Conservation (phyloP, 2,888 invertebrate species). For the Agonopterix alstromeriana region DNA sequence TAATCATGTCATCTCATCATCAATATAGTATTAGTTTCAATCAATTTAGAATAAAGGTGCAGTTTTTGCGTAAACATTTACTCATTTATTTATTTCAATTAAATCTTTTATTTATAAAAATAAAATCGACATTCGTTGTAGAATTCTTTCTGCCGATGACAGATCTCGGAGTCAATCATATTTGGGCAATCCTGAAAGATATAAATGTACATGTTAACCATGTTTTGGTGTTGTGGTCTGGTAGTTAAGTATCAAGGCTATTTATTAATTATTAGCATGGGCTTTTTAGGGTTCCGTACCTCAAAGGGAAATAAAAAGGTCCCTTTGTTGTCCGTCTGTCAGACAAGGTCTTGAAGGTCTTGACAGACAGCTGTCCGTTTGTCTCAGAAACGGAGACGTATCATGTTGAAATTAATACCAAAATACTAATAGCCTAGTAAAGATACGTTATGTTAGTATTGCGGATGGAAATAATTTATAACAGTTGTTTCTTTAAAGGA, state of each 20-base stretch:
- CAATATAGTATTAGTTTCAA: slow-evolving; percentile 25
- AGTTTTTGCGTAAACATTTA: slow-evolving; percentile 24
- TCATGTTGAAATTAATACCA: no score
- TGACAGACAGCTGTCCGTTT: no score
- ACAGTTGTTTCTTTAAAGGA: no score
- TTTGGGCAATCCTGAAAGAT: slow-evolving; percentile 50
- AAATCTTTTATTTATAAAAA: slow-evolving; percentile 15
- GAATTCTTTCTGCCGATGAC: slow-evolving; percentile 34
- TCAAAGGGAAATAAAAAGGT: no score
- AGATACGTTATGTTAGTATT: no score
- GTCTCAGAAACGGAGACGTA: no score
- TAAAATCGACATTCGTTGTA: slow-evolving; percentile 41
- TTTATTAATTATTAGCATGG: no score
- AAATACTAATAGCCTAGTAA: no score
- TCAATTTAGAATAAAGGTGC: slow-evolving; percentile 41
- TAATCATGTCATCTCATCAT: slow-evolving; percentile 40
- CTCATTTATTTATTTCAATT: slow-evolving; percentile 3
- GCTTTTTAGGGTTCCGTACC: no score
- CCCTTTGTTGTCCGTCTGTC: no score
- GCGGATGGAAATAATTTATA: no score
- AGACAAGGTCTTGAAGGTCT: no score
- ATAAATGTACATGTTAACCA: slow-evolving; percentile 23
- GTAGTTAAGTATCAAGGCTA: not conserved
- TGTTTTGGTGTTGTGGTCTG: slow-evolving; percentile 5
- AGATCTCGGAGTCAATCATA: slow-evolving; percentile 25